Conservation (phyloP, 2,797 vertebrate species). For the Malacoctenus gilli region DNA sequence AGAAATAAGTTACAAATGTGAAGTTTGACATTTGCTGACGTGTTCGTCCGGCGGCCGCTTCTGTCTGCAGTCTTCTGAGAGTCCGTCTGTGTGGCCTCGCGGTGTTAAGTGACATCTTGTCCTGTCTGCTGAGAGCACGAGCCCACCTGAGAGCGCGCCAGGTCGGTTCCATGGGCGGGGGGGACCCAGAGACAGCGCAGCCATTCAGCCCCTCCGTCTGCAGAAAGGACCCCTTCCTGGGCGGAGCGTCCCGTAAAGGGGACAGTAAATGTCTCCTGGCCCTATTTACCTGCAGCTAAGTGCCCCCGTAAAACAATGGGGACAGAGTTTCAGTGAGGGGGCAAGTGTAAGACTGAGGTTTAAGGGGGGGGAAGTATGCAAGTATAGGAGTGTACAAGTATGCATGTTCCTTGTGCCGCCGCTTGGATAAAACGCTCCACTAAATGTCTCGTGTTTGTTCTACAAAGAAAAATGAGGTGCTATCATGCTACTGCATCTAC, state of each 20-base stretch:
- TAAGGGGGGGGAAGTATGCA: conserved; percentile 24
- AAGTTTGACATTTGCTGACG: conserved; percentile 30
- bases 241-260: conserved; percentile 35
- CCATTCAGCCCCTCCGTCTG: conserved; percentile 50
- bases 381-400: too few relatives aligned
- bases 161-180: conserved; percentile 57
- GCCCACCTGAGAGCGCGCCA: conserved; percentile 43
- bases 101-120: conserved; percentile 62
- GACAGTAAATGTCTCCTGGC: conserved; percentile 50
- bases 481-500: conserved; percentile 66
- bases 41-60: conserved; percentile 10
- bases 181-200: conserved; percentile 42
- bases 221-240: conserved; percentile 31
- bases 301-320: conserved; percentile 59
- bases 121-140: conserved; percentile 62
- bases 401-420: conserved; percentile 30
- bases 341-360: conserved; percentile 23
- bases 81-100: conserved; percentile 39
- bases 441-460: conserved; percentile 47
- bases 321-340: conserved; percentile 42
- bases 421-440: conserved; percentile 38
- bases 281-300: conserved; percentile 57
- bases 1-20: conserved; percentile 17
- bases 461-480: conserved; percentile 46
- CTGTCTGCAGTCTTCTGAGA: conserved; percentile 23